phyloP scores from a whole-genome alignment of 1,140 invertebrate species.

The Ostrea edulis region DNA sequence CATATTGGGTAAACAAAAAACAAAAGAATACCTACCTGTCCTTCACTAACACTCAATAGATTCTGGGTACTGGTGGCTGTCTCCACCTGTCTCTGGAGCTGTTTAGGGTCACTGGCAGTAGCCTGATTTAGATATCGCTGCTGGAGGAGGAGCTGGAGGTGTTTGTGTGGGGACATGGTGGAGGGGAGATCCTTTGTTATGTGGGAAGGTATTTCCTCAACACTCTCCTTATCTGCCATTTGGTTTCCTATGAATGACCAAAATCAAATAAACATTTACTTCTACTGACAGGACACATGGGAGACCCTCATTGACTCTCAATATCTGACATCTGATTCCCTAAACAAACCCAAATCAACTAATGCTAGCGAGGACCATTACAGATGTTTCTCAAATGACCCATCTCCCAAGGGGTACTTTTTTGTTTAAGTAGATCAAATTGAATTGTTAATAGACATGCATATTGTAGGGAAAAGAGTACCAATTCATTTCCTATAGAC shows the following conservation, averaged over 20 bases:
- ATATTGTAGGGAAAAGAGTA: no score
- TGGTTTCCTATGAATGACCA: conserved; percentile 20
- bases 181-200: conserved; percentile 33
- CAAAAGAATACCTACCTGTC: background rate
- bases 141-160: conserved; percentile 46
- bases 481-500: no score
- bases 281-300: no score
- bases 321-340: no score
- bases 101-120: conserved; percentile 1
- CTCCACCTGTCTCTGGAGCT: background rate
- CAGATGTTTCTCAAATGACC: no score
- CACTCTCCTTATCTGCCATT: conserved; percentile 36
- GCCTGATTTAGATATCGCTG: conserved; percentile 49
- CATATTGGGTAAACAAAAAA: no score
- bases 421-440: no score
- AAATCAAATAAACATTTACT: background rate
- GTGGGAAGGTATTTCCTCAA: conserved; percentile 7
- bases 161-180: conserved; percentile 40
- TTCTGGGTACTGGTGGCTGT: background rate
- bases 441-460: no score
- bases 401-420: no score
- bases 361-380: no score
- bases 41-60: background rate
- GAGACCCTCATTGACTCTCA: no score
- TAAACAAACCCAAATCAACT: no score